Base-by-base conservation (phyloP, 2,888 invertebrate species). In the Chrysolina haemoptera region DNA sequence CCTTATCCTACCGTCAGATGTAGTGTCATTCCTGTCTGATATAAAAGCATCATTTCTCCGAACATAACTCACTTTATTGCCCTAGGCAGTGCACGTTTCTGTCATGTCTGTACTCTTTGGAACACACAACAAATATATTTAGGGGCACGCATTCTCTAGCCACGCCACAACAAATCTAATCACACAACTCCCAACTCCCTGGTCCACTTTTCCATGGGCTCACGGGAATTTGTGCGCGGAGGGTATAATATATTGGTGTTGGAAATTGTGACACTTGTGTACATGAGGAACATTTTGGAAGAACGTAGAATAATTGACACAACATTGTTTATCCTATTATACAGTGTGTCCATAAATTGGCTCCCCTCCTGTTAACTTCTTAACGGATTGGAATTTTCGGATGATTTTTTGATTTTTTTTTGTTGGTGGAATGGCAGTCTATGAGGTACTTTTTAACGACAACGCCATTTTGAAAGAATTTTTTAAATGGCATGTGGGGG, bases 91-190 rank as follows among this genome's bases (percentile, higher is more conserved):
- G 76, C 75, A 78, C 75, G 77, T 79, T 75, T 75, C 70, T 62
- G 76, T 72, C 77, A 70, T 70, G 71, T 79, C 59, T 76, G 75
- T 80, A 79, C 76, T 79, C 77, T 77, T 76, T 79, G 78, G 79
- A 77, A 75, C 75, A 78, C 77, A 74, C 80, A 78, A 76, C 81
- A 81, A 83, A 84, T 83, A 78, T 79, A 78, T 77, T 84, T 83
- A 81, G 75, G 76, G 68, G 76, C 77, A 59, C 59, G 59, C 59
- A 59, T 59, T 53, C 59, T 76, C 80, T 75, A 76, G 76, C 78
- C 77, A 75, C 71, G 77, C 82, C 82, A 75, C 81, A 81, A 82
- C 82, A 83, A 83, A 83, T 83, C 81, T 81, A 83, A 83, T 83
- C 82, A 82, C 77, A 71, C 71, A 73, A 79, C 76, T 78, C 79